phyloP scores from a whole-genome alignment of 2,888 invertebrate genomes.

The Eupithecia inturbata region DNA sequence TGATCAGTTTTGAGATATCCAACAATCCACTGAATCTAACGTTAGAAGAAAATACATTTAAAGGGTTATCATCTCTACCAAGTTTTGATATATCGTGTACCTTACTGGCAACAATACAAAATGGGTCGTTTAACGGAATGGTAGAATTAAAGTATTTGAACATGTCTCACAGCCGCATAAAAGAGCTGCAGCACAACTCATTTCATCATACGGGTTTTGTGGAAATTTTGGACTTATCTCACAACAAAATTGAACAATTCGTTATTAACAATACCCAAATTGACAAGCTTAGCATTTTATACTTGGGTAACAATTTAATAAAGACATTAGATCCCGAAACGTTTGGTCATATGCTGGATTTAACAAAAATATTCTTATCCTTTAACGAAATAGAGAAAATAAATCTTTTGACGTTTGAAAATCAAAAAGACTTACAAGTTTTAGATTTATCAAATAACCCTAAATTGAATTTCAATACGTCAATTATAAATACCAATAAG shows the following conservation, averaged over 20 bases:
- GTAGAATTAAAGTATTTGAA: slow-evolving; percentile 58
- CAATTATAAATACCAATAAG: slow-evolving; percentile 44
- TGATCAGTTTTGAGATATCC: slow-evolving; percentile 62
- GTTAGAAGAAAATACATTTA: slow-evolving; percentile 59
- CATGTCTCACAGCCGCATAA: slow-evolving; percentile 60
- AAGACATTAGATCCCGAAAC: slow-evolving; percentile 47
- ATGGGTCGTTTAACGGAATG: slow-evolving; percentile 67
- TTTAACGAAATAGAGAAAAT: slow-evolving; percentile 55
- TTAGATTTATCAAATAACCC: slow-evolving; percentile 67
- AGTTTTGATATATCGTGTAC: slow-evolving; percentile 63
- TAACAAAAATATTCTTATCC: slow-evolving; percentile 55
- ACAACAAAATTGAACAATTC: slow-evolving; percentile 59
- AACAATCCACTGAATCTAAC: slow-evolving; percentile 61
- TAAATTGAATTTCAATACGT: slow-evolving; percentile 50
- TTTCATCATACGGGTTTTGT: slow-evolving; percentile 59
- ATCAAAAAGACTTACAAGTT: slow-evolving; percentile 49
- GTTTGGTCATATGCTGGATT: slow-evolving; percentile 48
- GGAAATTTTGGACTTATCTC: slow-evolving; percentile 64
- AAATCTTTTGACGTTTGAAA: slow-evolving; percentile 49
- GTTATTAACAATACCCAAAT: slow-evolving; percentile 61
- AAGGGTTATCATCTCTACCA: slow-evolving; percentile 61
- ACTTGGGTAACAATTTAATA: slow-evolving; percentile 63
- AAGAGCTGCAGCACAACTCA: slow-evolving; percentile 59
- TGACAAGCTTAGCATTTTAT: slow-evolving; percentile 50
- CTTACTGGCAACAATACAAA: slow-evolving; percentile 55